These are phyloP conservation scores for Zygothrica quintamaculata DNA, from an alignment of 2,888 invertebrate genomes.

Conservation along the genomic window DNA sequence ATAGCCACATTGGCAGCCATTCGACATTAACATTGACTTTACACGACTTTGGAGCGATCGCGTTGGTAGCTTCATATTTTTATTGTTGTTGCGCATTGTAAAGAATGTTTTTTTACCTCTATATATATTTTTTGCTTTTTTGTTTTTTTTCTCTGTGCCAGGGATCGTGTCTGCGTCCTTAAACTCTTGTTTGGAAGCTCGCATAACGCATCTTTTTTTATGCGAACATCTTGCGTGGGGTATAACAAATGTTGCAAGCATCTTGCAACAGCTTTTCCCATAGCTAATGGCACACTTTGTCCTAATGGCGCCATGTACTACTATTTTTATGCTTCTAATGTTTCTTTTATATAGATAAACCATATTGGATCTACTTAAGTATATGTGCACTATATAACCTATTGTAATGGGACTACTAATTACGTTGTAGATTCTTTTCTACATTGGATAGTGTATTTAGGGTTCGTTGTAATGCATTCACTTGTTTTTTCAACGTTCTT, in stretches of 20 bases:
- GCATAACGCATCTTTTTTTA: conserved; percentile 57
- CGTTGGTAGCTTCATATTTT: conserved; percentile 80
- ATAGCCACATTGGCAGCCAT: conserved; percentile 60
- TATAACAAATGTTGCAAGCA: conserved; percentile 10
- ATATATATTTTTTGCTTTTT: conserved; percentile 1
- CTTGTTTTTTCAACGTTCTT: conserved; percentile 20
- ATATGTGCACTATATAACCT: too few species aligned
- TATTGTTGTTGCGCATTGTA: conserved; percentile 77
- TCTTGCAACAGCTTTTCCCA: too few species aligned
- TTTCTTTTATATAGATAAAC: too few species aligned
- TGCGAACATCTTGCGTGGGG: conserved; percentile 5
- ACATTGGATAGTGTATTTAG: conserved; percentile 36
- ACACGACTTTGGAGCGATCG: conserved; percentile 80
- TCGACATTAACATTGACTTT: conserved; percentile 83
- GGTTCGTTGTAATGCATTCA: conserved; percentile 14
- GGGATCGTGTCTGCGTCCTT: conserved; percentile 75
- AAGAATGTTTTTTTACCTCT: conserved; percentile 59
- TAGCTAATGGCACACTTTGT: too few species aligned
- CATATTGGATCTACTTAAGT: too few species aligned
- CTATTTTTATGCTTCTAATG: too few species aligned
- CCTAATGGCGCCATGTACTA: too few species aligned
- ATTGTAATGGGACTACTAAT: too few species aligned
- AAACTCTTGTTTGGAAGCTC: conserved; percentile 54
- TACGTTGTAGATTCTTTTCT: too few species aligned
- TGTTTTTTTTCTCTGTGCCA: conserved; percentile 4